These are phyloP conservation scores for Andrena minutula DNA, from an alignment of 2,888 invertebrate species.

Conservation along the genomic window DNA sequence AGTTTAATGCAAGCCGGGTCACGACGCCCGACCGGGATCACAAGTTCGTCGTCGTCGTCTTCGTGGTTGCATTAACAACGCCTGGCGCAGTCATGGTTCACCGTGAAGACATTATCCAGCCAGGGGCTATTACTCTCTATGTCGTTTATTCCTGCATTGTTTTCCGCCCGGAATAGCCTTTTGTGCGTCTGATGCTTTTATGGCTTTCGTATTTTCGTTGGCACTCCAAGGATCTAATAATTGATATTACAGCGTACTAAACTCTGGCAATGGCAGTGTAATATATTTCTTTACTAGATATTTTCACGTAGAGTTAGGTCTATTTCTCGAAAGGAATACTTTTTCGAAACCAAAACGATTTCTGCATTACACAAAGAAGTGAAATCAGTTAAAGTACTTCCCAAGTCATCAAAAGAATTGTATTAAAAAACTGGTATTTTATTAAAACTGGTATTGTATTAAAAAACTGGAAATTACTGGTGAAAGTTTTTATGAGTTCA, in stretches of 20 bases:
- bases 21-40: constrained; percentile 54
- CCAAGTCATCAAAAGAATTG: too few species aligned
- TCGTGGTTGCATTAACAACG: constrained; percentile 64
- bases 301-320: too few species aligned
- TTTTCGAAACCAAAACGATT: too few species aligned
- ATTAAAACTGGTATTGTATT: too few species aligned
- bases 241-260: not conserved
- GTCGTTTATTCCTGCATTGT: constrained; percentile 53
- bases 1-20: constrained; percentile 60
- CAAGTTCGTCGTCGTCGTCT: constrained; percentile 54
- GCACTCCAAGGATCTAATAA: not conserved
- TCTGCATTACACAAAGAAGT: too few species aligned
- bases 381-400: too few species aligned
- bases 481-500: too few species aligned
- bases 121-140: constrained; percentile 69
- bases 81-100: constrained; percentile 43
- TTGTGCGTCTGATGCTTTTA: not conserved
- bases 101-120: constrained; percentile 65
- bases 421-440: too few species aligned
- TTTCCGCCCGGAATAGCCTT: constrained; percentile 35
- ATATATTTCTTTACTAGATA: too few species aligned
- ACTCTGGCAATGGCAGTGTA: too few species aligned
- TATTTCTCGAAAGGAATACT: too few species aligned
- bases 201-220: not conserved
- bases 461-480: too few species aligned